Percentiles rank a stretch among this genome's conserved stretches.
These are phyloP conservation scores for Paradoxurus hermaphroditus DNA, from an alignment of 2,113 vertebrate species.

Conservation along the genomic window DNA sequence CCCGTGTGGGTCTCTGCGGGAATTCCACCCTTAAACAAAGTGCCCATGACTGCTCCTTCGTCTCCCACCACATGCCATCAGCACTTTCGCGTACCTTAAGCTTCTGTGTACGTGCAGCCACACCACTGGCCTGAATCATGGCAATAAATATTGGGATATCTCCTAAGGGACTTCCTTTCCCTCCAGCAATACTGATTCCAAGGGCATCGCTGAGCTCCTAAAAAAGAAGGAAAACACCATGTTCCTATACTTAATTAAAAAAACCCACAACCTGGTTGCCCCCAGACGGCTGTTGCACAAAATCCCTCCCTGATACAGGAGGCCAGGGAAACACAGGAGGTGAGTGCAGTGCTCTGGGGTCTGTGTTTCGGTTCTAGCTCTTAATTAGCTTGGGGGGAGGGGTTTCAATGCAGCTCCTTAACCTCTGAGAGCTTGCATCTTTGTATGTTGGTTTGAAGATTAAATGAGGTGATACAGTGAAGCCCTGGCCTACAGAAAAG, in stretches of 20 bases:
- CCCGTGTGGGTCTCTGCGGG: not conserved
- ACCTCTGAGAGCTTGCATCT: not conserved
- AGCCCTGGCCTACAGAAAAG: not conserved
- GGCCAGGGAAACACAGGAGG: not conserved
- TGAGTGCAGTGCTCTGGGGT: not conserved
- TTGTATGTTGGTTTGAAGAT: not conserved
- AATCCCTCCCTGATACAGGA: not conserved
- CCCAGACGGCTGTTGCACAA: not conserved
- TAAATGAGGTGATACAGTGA: not conserved
- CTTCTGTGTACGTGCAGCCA: slow-evolving; percentile 91
- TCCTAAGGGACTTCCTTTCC: slow-evolving; percentile 94
- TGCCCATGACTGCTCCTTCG: not conserved
- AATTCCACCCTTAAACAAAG: slow-evolving; percentile 29
- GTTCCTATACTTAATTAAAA: not conserved
- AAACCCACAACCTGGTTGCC: not conserved
- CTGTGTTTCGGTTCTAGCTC: not conserved
- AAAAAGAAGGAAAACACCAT: slow-evolving; percentile 49
- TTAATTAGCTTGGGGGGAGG: not conserved
- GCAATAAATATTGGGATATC: slow-evolving; percentile 97
- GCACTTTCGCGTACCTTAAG: slow-evolving; percentile 86
- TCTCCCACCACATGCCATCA: not conserved
- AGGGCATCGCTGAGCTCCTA: slow-evolving; percentile 92
- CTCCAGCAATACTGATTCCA: slow-evolving; percentile 96
- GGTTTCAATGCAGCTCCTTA: not conserved
- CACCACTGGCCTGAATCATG: slow-evolving; percentile 97